phyloP scores from a whole-genome alignment of 2,888 invertebrate genomes.

The Trichopoda pennipes region DNA sequence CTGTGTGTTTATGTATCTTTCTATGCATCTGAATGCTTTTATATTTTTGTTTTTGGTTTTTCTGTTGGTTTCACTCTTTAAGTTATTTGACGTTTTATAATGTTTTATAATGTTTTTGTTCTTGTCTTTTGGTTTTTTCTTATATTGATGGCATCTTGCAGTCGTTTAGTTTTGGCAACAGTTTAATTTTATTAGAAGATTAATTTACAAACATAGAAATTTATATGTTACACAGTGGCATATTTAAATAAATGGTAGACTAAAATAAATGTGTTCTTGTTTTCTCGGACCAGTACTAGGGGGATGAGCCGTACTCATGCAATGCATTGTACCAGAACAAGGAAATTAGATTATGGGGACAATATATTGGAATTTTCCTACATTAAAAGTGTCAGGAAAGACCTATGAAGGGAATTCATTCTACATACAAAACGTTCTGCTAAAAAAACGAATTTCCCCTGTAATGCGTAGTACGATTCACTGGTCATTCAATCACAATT shows the following conservation, averaged over 20 bases:
- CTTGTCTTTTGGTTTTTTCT: constrained; percentile 34
- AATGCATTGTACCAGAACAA: too few relatives aligned
- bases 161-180: constrained; percentile 65
- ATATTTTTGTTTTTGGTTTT: constrained; percentile 13
- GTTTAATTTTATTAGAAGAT: constrained; percentile 67
- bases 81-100: constrained; percentile 62
- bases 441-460: too few relatives aligned
- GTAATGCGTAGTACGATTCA: too few relatives aligned
- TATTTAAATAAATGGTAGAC: constrained; percentile 29
- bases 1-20: not conserved
- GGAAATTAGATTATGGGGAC: too few relatives aligned
- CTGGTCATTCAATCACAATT: too few relatives aligned
- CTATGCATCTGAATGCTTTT: not conserved
- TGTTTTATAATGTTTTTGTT: constrained; percentile 46
- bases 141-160: constrained; percentile 61
- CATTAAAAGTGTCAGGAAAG: too few relatives aligned
- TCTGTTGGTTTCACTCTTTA: constrained; percentile 41
- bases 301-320: too few relatives aligned
- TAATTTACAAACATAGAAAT: constrained; percentile 63
- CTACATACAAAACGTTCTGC: too few relatives aligned
- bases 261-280: too few relatives aligned
- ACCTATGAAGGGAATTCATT: too few relatives aligned
- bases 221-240: constrained; percentile 30
- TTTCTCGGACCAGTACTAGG: too few relatives aligned
- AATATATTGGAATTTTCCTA: too few relatives aligned